These are phyloP conservation scores for Nyctalus aviator DNA, from an alignment of 2,797 vertebrate species.

Conservation along the genomic window DNA sequence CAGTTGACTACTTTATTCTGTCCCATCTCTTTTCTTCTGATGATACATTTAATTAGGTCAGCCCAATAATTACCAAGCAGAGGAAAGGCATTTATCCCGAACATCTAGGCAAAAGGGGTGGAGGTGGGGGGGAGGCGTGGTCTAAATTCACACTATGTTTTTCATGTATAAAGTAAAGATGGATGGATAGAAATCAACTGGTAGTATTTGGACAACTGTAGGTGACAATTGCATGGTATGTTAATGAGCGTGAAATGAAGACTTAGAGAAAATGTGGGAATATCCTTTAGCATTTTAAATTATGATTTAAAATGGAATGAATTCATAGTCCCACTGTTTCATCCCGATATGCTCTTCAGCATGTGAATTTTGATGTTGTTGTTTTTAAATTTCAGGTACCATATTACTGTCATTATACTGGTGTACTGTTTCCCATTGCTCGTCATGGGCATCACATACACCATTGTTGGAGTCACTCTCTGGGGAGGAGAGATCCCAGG, in stretches of 20 bases:
- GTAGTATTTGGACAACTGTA: background rate
- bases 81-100: background rate
- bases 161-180: background rate
- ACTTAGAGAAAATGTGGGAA: background rate
- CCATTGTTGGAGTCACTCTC: constrained; percentile 96
- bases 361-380: background rate
- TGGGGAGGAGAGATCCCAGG: constrained; percentile 99
- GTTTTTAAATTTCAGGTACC: constrained; percentile 91
- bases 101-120: background rate
- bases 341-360: background rate
- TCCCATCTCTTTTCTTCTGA: background rate
- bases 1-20: background rate
- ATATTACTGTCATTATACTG: constrained; percentile 94
- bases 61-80: background rate
- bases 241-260: background rate
- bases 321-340: background rate
- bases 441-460: constrained; percentile 97
- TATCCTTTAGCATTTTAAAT: background rate
- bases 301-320: background rate
- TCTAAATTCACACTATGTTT: background rate
- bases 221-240: background rate
- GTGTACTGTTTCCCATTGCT: constrained; percentile 95
- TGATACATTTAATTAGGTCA: background rate
- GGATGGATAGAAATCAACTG: background rate
- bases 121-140: background rate